These are phyloP conservation scores for Psilopogon haemacephalus DNA, from an alignment of 2,113 vertebrate species.

Conservation along the genomic window DNA sequence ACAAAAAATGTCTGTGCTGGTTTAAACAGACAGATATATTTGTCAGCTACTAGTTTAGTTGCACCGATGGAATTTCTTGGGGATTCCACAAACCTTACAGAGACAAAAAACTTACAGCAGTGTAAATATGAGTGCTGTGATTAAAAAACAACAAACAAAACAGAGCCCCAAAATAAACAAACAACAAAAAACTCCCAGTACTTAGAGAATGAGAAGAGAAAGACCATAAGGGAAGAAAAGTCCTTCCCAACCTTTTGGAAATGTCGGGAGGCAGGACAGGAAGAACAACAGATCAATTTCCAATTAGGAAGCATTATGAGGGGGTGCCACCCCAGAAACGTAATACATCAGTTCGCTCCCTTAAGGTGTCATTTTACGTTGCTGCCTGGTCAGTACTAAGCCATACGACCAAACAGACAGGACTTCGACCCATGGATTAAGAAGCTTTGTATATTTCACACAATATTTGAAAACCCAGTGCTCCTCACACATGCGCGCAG, in stretches of 20 bases:
- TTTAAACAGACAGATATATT: neutral
- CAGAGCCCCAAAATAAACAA: too few species aligned
- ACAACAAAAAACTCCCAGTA: neutral
- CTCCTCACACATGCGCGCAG: neutral
- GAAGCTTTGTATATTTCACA: neutral
- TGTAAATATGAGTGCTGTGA: neutral
- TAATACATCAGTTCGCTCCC: neutral
- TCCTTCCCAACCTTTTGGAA: neutral
- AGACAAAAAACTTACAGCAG: neutral
- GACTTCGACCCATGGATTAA: neutral
- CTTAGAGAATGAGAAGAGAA: neutral
- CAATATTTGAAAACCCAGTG: neutral
- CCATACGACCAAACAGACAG: neutral
- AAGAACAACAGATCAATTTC: neutral
- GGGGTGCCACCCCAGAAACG: neutral
- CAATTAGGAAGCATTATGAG: neutral
- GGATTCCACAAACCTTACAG: neutral
- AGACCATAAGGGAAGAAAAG: neutral
- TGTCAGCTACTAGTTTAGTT: neutral
- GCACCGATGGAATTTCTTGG: neutral
- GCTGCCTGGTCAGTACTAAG: neutral
- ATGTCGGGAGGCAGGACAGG: neutral
- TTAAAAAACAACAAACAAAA: neutral
- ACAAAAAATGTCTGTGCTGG: fast-evolving
- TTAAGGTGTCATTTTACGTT: neutral